phyloP scores from a whole-genome alignment of 2,113 vertebrate genomes.

The Verasper variegatus region DNA sequence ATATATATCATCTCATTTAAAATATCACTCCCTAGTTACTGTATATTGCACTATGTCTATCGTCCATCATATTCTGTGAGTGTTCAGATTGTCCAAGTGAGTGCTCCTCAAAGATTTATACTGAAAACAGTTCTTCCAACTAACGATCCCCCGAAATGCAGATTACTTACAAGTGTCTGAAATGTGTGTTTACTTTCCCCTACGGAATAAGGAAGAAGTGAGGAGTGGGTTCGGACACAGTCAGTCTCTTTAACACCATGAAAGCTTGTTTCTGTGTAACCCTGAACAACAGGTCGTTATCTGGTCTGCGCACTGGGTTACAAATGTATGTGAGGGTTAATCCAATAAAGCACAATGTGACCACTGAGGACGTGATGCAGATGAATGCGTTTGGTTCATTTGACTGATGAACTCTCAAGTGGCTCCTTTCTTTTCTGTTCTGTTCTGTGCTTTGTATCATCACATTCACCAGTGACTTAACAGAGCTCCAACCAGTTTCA shows the following conservation, averaged over 20 bases:
- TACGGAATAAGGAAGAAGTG: background rate
- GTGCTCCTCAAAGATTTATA: too few species aligned
- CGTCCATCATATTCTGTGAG: background rate
- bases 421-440: conserved; percentile 33
- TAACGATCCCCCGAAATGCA: background rate
- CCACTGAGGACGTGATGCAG: conserved; percentile 31
- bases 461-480: conserved; percentile 53
- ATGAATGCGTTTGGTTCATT: conserved; percentile 36
- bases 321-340: conserved; percentile 44
- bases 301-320: conserved; percentile 21
- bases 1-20: background rate
- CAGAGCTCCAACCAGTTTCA: conserved; percentile 49
- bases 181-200: background rate
- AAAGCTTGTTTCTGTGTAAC: background rate
- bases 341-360: conserved; percentile 68
- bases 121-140: too few species aligned
- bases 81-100: background rate
- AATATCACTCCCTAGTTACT: background rate
- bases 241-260: background rate
- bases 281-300: conserved; percentile 48
- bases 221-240: background rate
- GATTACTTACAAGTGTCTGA: background rate
- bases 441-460: conserved; percentile 30
- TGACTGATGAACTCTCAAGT: conserved; percentile 50
- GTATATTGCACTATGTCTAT: background rate